Conservation (phyloP, 2,888 invertebrate genomes). For the Artemia sinica region DNA sequence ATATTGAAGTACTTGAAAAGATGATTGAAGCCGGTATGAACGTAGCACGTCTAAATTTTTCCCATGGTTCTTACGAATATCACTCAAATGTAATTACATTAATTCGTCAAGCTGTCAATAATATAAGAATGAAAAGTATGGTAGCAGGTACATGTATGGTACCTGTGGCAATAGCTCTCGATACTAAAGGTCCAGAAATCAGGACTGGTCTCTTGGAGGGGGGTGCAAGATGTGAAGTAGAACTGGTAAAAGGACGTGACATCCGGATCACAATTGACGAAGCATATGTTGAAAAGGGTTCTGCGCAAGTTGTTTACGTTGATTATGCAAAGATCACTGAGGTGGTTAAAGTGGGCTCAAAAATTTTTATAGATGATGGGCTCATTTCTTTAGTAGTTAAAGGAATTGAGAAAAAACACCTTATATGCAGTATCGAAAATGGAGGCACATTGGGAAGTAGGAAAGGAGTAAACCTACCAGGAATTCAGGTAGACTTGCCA, state of each 20-base stretch:
- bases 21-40: conserved; percentile 98
- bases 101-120: conserved; percentile 62
- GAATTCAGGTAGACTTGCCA: conserved; percentile 82
- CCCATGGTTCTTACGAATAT: conserved; percentile 87
- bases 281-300: conserved; percentile 56
- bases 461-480: conserved; percentile 92
- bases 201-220: conserved; percentile 85
- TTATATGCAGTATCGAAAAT: conserved; percentile 77
- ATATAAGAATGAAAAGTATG: conserved; percentile 52
- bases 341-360: conserved; percentile 65
- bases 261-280: conserved; percentile 71
- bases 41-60: conserved; percentile 83
- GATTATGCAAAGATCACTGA: conserved; percentile 90
- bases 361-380: conserved; percentile 87
- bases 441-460: conserved; percentile 82
- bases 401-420: conserved; percentile 44
- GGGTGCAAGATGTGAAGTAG: conserved; percentile 73
- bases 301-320: conserved; percentile 52
- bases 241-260: conserved; percentile 59
- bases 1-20: conserved; percentile 61
- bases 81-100: conserved; percentile 77
- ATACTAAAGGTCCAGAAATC: conserved; percentile 97
- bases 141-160: conserved; percentile 38
- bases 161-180: conserved; percentile 83
- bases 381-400: conserved; percentile 77